Conservation (phyloP, 2,797 vertebrate genomes). For the Rhincodon typus region DNA sequence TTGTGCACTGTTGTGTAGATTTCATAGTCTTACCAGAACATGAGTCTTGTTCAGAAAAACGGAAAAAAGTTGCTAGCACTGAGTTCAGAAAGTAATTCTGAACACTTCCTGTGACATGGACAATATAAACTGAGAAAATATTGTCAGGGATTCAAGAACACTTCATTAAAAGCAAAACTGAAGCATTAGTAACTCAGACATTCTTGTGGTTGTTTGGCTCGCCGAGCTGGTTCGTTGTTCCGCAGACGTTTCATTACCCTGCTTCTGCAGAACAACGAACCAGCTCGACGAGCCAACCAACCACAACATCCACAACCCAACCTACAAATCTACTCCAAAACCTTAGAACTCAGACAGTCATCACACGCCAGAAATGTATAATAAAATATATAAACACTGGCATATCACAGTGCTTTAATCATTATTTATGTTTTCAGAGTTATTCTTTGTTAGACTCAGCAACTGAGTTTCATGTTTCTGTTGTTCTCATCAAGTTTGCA, state of each 20-base stretch:
- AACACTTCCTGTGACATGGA: not conserved
- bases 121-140: not conserved
- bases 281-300: too few species aligned
- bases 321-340: too few species aligned
- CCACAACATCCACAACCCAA: too few species aligned
- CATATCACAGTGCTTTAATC: not conserved
- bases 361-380: not conserved
- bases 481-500: not conserved
- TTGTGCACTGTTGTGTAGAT: not conserved
- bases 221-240: too few species aligned
- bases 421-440: not conserved
- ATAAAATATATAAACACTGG: not conserved
- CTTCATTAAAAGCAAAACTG: not conserved
- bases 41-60: not conserved
- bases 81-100: not conserved
- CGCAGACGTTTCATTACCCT: too few species aligned
- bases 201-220: too few species aligned
- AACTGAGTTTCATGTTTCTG: not conserved
- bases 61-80: not conserved
- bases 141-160: not conserved
- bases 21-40: not conserved
- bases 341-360: not conserved
- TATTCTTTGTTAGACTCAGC: not conserved
- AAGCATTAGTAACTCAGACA: not conserved
- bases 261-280: too few species aligned